Base-by-base conservation (phyloP, 2,113 vertebrate species). In the Zosterops pallidus region DNA sequence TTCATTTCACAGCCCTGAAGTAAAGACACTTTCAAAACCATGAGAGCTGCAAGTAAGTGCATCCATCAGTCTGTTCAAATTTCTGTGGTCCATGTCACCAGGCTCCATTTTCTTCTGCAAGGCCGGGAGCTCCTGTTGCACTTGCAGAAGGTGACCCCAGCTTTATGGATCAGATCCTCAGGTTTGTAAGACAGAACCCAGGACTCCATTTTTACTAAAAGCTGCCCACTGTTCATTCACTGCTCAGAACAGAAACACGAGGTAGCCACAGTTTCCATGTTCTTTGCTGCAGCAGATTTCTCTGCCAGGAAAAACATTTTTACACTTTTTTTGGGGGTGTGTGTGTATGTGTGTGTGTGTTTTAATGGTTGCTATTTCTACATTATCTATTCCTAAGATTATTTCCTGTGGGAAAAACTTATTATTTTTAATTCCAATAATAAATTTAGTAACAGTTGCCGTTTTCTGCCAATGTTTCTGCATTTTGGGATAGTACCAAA, bases 311-410 rank as follows among this genome's bases (percentile, higher is more conserved):
- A 97, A 96, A 96, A 84, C 49, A 90, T 89, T 94, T 71, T 86
- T 65, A 91, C 44, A 59, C 59, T 20, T 83, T 37, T 67, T 37
- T 37, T 4, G 1, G 11, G 49, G 31, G 33, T 8, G 57, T 60
- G 23, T 24, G 17, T 12, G 11, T 8, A 41, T 29, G 63, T 17
- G 21, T 11, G 12, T 9, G 42, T 84, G 78, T 80, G 49, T 62
- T 94, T 95, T 94, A 96, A 84, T 5, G 8, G 85, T 87, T 93
- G 46, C 89, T 96, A 84, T 97, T 96, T 93, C 93, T 95, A 89
- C 42, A 92, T 81, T 80, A 90, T 95, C 91, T 94, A 53, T 84
- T 90, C 64, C 52, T 68, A 82, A 94, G 82, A 93, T 92, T 90
- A 90, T 86, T 96, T 95, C 96, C 89, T 93, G 75, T 95, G 91